Percentiles rank a stretch among this genome's conserved stretches.
Evolutionary conservation across 1,140 invertebrate species (phyloP).

Genomic region (Eueides isabella): DNA sequence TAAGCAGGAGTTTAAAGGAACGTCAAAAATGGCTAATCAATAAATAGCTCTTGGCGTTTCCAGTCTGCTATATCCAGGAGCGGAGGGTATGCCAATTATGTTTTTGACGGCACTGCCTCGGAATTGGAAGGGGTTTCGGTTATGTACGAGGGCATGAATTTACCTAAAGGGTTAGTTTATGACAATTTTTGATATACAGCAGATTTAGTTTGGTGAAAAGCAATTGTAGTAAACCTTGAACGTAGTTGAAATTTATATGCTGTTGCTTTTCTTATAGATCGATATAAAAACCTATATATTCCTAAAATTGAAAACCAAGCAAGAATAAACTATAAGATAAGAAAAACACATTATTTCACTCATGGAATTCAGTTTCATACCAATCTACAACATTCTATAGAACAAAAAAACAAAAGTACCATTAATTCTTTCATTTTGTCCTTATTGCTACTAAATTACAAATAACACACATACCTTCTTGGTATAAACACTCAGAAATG

Average conservation of each 20-base stretch:
- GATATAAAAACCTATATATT: neutral
- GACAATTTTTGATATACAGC: neutral
- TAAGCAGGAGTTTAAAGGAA: neutral
- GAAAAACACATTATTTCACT: neutral
- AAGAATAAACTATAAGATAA: neutral
- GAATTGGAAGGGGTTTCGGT: conserved; percentile 52
- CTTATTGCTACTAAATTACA: conserved; percentile 9
- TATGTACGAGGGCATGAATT: conserved; percentile 34
- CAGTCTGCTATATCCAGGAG: conserved; percentile 28
- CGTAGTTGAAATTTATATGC: neutral
- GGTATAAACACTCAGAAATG: neutral
- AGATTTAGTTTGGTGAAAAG: neutral
- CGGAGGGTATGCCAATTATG: conserved; percentile 64
- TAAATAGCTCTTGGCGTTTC: conserved; percentile 28
- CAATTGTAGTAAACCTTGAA: too few relatives aligned
- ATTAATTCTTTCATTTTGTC: neutral
- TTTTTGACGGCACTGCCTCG: conserved; percentile 54
- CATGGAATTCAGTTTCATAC: neutral
- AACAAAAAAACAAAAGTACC: neutral
- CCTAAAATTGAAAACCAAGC: neutral
- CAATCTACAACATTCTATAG: neutral
- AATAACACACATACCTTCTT: neutral
- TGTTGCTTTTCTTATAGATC: too few relatives aligned
- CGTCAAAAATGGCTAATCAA: conserved; percentile 18
- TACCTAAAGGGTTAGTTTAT: conserved; percentile 18